Evolutionary conservation across 1,140 invertebrate genomes (phyloP), one percentile per base, ranked within the genome.

Genomic region (Dufourea novaeangliae): DNA sequence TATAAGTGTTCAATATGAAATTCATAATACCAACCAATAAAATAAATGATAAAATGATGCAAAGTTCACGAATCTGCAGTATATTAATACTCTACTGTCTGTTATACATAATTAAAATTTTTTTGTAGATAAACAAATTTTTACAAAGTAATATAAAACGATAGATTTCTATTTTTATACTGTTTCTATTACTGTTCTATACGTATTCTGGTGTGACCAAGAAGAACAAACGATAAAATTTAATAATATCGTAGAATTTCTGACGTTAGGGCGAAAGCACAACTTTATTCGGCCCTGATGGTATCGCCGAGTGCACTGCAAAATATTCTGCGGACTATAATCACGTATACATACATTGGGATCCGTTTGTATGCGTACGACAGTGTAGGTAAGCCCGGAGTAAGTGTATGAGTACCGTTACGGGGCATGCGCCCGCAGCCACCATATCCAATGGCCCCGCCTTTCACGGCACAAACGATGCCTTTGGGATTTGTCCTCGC

Each of bases 401-500:
- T 74, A 61, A 73, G 67, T 75, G 54, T 46, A 56, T 83, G 70
- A 77, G 76, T 87, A 88, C 87, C 87, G 87, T 88, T 88, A 88
- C 77, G 73, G 84, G 75, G 86, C 88, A 89, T 89, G 88, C 88
- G 88, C 87, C 72, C 72, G 64, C 73, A 79, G 66, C 84, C 63
- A 74, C 74, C 76, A 80, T 68, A 57, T 68, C 62, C 54, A 56
- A 68, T 86, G 44, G 79, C 89, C 84, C 89, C 90, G 88, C 90
- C 89, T 86, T 87, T 85, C 80, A 71, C 77, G 72, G 71, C 71
- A 72, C 81, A 62, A 68, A 86, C 85, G 88, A 90, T 89, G 84
- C 89, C 86, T 87, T 86, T 90, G 88, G 88, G 90, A 92, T 92
- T 92, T 90, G 91, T 90, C 88, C 83, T 76, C 78, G 46, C 78